These are phyloP conservation scores for Drepanosiphum platanoidis DNA, from an alignment of 2,888 invertebrate species.

Conservation along the genomic window DNA sequence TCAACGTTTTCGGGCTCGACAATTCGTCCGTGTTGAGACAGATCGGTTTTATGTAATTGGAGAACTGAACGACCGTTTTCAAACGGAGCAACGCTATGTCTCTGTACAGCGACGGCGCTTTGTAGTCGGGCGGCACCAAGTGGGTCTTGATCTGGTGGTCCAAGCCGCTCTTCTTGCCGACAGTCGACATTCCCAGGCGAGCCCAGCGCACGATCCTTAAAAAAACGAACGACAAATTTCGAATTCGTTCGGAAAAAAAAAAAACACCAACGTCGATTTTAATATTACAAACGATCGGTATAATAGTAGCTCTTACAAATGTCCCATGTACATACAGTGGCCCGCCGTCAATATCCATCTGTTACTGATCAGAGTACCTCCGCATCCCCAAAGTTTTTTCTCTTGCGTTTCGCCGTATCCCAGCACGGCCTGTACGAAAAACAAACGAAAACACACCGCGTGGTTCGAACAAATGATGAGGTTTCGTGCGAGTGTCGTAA, in stretches of 20 bases:
- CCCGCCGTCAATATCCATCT: conserved; percentile 6
- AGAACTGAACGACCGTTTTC: conserved; percentile 67
- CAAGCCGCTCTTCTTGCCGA: no score
- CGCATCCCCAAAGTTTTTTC: not conserved
- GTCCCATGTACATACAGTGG: not conserved
- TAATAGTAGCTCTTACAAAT: conserved; percentile 59
- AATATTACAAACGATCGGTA: conserved; percentile 67
- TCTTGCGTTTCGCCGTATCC: not conserved
- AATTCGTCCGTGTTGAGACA: conserved; percentile 16
- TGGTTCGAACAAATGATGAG: no score
- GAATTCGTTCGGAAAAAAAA: no score
- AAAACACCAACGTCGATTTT: conserved; percentile 23
- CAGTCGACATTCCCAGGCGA: no score
- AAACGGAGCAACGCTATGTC: conserved; percentile 76
- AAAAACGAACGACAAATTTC: no score
- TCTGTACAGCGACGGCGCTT: conserved; percentile 71
- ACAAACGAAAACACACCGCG: no score
- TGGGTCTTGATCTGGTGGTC: conserved; percentile 67
- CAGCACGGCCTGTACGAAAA: not conserved
- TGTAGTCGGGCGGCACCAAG: conserved; percentile 72
- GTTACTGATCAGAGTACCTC: not conserved
- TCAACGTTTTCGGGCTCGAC: not conserved
- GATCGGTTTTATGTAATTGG: conserved; percentile 6
- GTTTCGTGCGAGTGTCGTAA: no score
- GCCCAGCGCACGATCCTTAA: no score